Evolutionary conservation across 92 coral and sea anemone genomes (phyloP).

Genomic region (Zoanthus gigantus): DNA sequence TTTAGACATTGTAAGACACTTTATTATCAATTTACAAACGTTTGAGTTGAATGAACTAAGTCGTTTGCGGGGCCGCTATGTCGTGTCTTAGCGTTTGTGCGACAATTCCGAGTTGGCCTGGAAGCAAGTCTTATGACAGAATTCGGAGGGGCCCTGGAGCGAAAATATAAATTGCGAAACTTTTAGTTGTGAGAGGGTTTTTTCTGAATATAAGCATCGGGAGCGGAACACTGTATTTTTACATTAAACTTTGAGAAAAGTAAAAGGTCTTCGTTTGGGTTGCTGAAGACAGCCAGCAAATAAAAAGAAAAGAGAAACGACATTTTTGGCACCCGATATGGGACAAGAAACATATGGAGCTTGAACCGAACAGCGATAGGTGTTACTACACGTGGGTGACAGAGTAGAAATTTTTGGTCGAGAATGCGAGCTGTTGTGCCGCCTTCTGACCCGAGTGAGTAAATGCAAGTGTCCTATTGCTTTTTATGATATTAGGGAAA

Average conservation of each 20-base stretch:
- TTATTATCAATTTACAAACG: neutral
- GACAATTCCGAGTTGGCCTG: constrained; percentile 17
- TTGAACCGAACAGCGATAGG: too few relatives aligned
- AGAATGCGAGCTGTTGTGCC: too few relatives aligned
- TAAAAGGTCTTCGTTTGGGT: constrained; percentile 8
- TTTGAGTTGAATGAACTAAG: neutral
- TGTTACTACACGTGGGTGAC: too few relatives aligned
- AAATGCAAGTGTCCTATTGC: too few relatives aligned
- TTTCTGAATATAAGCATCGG: neutral
- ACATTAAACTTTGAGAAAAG: neutral
- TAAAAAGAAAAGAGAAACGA: neutral
- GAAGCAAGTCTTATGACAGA: constrained; percentile 1
- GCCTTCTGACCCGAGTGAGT: too few relatives aligned
- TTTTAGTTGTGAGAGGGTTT: neutral
- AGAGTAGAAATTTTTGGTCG: too few relatives aligned
- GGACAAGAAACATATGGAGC: too few relatives aligned
- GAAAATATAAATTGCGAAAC: neutral
- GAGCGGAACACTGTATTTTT: neutral
- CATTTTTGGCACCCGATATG: too few relatives aligned
- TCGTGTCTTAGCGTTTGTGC: constrained; percentile 14
- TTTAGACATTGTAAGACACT: neutral
- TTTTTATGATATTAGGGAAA: too few relatives aligned
- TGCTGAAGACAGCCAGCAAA: neutral
- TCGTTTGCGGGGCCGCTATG: constrained; percentile 22
- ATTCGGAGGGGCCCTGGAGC: constrained; percentile 26